Evolutionary conservation across 2,113 vertebrate species (phyloP), one percentile per base, ranked within the genome.

Genomic region (Anoura caudifer): DNA sequence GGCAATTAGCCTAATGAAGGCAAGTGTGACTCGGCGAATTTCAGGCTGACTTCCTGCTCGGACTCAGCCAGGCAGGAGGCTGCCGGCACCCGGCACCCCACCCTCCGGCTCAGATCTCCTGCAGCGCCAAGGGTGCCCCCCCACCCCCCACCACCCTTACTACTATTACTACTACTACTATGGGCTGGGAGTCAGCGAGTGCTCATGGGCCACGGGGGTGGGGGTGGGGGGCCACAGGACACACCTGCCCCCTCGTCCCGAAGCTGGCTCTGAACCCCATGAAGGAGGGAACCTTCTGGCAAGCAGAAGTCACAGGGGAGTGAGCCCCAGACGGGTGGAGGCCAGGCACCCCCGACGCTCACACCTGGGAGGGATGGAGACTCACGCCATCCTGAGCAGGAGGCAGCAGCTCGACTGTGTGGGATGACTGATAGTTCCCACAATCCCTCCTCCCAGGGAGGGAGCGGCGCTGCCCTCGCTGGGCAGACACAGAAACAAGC

Each of bases 1-100:
- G 88, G 76, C 96, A 93, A 97, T 96, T 91, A 93, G 95, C 63
- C 75, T 93, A 94, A 96, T 63, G 95, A 96, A 96, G 83, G 89
- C 83, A 92, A 96, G 79, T 80, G 95, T 70, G 85, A 96, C 90
- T 92, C 65, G 13, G 73, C 20, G 83, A 86, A 77, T 75, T 73
- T 80, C 93, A 87, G 50, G 38, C 87, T 70, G 83, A 38, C 73
- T 79, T 36, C 38, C 75, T 22, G 26, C 59, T 91, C 89, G 92
- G 70, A 61, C 91, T 90, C 83, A 72, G 95, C 77, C 14, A 7
- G 56, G 63, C 54, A 22, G 67, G 85, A 72, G 70, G 52, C 80
- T 43, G 61, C 33, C 10, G 3, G 50, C 84, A 59, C 17, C n/a
- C n/a, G n/a, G n/a, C n/a, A n/a, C n/a, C n/a, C n/a, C n/a, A n/a